Evolutionary conservation across 1,140 invertebrate genomes (phyloP).

Genomic region (Dreissena polymorpha): DNA sequence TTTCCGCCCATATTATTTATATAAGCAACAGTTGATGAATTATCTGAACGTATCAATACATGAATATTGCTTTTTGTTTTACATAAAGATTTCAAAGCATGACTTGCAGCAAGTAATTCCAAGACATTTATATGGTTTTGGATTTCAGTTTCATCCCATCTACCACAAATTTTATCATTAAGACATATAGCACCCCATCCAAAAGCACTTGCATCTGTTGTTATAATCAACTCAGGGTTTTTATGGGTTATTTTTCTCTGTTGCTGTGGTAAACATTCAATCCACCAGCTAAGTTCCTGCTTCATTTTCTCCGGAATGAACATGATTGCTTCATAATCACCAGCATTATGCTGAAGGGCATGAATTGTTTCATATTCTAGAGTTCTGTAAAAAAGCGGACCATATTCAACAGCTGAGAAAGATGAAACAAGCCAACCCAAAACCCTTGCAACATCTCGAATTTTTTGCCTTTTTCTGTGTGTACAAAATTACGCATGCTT

Average conservation of each 20-base stretch:
- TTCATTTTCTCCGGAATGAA: background rate
- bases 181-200: slow-evolving; percentile 18
- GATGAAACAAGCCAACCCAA: slow-evolving; percentile 17
- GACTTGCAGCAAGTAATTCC: slow-evolving; percentile 14
- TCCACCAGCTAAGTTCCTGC: slow-evolving; percentile 25
- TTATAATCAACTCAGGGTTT: slow-evolving; percentile 24
- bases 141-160: slow-evolving; percentile 19
- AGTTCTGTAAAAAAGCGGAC: slow-evolving; percentile 23
- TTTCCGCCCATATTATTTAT: no score
- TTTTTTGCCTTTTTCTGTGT: background rate
- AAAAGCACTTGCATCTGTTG: slow-evolving; percentile 14
- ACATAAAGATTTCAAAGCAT: background rate
- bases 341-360: background rate
- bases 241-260: slow-evolving; percentile 13
- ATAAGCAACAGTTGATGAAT: no score
- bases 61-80: slow-evolving; percentile 1
- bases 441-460: slow-evolving; percentile 24
- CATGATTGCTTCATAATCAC: slow-evolving; percentile 22
- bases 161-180: slow-evolving; percentile 31
- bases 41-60: no score
- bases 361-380: slow-evolving; percentile 12
- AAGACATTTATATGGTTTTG: slow-evolving; percentile 22
- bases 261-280: slow-evolving; percentile 14
- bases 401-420: slow-evolving; percentile 29
- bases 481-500: slow-evolving; percentile 10